These are phyloP conservation scores for Cecidostiba fungosa DNA, from an alignment of 2,888 invertebrate genomes.

Conservation along the genomic window DNA sequence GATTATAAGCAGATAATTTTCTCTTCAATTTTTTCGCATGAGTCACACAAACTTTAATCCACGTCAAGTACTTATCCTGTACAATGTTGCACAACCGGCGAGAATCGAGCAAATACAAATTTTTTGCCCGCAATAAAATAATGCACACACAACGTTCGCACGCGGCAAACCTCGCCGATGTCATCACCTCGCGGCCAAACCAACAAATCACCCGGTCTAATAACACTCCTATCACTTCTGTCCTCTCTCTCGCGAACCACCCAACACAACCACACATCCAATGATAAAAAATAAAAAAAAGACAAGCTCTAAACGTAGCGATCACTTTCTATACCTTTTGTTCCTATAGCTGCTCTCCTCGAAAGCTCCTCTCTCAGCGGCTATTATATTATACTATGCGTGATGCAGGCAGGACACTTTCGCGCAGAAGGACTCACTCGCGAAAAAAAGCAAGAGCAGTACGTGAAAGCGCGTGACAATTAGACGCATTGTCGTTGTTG, in stretches of 20 bases:
- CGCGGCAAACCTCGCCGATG: background rate
- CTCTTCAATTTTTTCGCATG: no score
- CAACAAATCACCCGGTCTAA: slow-evolving; percentile 36
- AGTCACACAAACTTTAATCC: no score
- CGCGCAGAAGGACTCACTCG: background rate
- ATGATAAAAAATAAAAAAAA: background rate
- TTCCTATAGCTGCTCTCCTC: slow-evolving; percentile 1
- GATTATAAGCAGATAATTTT: no score
- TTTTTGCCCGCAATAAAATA: background rate
- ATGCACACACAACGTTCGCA: background rate
- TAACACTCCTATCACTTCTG: slow-evolving; percentile 43
- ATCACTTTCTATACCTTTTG: slow-evolving; percentile 6
- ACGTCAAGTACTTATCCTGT: no score
- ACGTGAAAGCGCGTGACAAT: slow-evolving; percentile 31
- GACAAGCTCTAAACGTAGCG: background rate
- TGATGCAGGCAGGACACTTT: background rate
- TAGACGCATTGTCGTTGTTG: slow-evolving; percentile 35
- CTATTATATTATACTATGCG: background rate
- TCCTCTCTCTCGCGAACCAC: background rate
- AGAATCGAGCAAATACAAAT: background rate
- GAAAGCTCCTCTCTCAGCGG: background rate
- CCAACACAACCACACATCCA: background rate
- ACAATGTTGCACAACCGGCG: background rate
- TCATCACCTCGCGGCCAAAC: slow-evolving; percentile 24
- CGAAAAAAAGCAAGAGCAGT: background rate